These are phyloP conservation scores for Brachyopa scutellaris DNA, from an alignment of 2,888 invertebrate genomes.

Conservation along the genomic window DNA sequence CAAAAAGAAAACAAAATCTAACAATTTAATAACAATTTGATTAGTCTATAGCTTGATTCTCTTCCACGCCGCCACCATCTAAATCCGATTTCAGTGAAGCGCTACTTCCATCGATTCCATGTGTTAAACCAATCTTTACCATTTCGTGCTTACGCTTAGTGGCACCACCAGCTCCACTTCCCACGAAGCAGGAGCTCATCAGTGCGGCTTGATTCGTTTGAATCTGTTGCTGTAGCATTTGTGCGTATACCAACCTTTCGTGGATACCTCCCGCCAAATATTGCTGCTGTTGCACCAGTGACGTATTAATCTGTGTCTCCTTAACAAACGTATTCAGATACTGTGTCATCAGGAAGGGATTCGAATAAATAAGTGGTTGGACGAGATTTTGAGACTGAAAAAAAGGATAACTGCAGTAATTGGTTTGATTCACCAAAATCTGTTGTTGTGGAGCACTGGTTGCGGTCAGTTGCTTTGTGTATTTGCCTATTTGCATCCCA, in stretches of 20 bases:
- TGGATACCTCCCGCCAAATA: constrained; percentile 73
- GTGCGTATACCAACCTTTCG: constrained; percentile 74
- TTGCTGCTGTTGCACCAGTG: constrained; percentile 64
- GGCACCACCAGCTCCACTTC: neutral
- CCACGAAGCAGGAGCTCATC: neutral
- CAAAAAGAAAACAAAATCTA: neutral
- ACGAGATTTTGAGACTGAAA: constrained; percentile 65
- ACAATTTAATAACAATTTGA: neutral
- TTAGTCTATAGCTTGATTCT: neutral
- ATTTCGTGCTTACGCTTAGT: constrained; percentile 20
- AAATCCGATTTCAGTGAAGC: neutral
- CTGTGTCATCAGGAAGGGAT: constrained; percentile 75
- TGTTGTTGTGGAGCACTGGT: constrained; percentile 29
- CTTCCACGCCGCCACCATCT: constrained; percentile 4
- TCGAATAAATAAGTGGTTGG: constrained; percentile 73
- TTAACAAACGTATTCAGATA: constrained; percentile 75
- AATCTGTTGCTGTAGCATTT: constrained; percentile 74
- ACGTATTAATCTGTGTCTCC: constrained; percentile 69
- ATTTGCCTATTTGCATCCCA: constrained; percentile 19
- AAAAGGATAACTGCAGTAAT: constrained; percentile 45
- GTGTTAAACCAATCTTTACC: neutral
- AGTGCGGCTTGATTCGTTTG: constrained; percentile 49
- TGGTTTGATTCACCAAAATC: constrained; percentile 44
- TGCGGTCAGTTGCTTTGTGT: constrained; percentile 2
- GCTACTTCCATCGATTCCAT: neutral